Evolutionary conservation across 1,140 invertebrate species (phyloP).

Genomic region (Epicauta chinensis): DNA sequence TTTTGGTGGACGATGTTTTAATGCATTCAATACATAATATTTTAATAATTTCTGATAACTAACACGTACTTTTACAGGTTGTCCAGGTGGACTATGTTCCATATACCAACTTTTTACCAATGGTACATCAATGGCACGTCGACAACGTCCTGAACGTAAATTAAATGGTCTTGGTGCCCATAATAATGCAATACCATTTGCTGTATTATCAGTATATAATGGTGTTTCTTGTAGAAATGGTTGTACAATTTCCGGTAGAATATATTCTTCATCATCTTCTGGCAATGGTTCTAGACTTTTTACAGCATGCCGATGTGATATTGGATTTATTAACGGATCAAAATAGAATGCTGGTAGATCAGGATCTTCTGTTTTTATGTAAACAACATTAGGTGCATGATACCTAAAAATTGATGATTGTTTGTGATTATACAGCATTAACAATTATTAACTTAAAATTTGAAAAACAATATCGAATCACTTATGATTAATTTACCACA

Average conservation of each 20-base stretch:
- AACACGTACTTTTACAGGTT: conserved; percentile 98
- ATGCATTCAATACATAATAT: conserved; percentile 95
- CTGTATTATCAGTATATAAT: conserved; percentile 97
- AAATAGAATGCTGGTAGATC: conserved; percentile 99
- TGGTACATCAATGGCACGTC: conserved; percentile 94
- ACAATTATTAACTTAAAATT: conserved; percentile 40
- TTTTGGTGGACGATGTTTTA: conserved; percentile 96
- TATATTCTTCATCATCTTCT: conserved; percentile 94
- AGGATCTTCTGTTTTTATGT: conserved; percentile 99
- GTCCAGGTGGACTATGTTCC: conserved; percentile 96
- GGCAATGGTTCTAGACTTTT: conserved; percentile 79
- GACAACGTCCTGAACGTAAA: conserved; percentile 77
- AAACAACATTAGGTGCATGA: conserved; percentile 97
- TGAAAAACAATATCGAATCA: conserved; percentile 43
- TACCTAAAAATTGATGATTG: conserved; percentile 66
- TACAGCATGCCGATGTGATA: conserved; percentile 88
- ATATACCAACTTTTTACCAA: conserved; percentile 96
- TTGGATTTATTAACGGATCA: conserved; percentile 98
- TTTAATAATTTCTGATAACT: conserved; percentile 99
- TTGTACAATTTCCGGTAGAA: conserved; percentile 81
- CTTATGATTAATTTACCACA: conserved; percentile 48
- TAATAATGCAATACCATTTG: conserved; percentile 96
- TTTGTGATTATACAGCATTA: conserved; percentile 48
- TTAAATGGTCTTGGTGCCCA: conserved; percentile 99
- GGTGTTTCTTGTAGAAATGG: conserved; percentile 93